phyloP scores from a whole-genome alignment of 2,888 invertebrate genomes.

The Tholera decimalis region DNA sequence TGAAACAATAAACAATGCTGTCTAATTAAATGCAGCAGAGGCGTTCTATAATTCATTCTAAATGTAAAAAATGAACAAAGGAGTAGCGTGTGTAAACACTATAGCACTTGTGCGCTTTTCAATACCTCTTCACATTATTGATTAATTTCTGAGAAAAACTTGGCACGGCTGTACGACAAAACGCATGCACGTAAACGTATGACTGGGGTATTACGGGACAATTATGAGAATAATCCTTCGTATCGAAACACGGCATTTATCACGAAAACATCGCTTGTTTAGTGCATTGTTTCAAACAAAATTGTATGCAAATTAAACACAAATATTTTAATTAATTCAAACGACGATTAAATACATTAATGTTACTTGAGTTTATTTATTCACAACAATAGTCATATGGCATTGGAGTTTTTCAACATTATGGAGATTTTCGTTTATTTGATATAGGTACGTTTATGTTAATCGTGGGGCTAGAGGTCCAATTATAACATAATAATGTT shows the following conservation, averaged over 20 bases:
- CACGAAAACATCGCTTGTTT: slow-evolving; percentile 56
- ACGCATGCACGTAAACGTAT: slow-evolving; percentile 55
- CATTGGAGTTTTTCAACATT: slow-evolving; percentile 60
- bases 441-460: slow-evolving; percentile 58
- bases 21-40: slow-evolving; percentile 66
- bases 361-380: slow-evolving; percentile 58
- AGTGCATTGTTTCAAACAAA: slow-evolving; percentile 58
- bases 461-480: slow-evolving; percentile 62
- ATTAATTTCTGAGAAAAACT: slow-evolving; percentile 83
- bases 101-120: slow-evolving; percentile 78
- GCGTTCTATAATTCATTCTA: slow-evolving; percentile 65
- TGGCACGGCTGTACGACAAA: slow-evolving; percentile 68
- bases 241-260: slow-evolving; percentile 60
- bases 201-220: slow-evolving; percentile 63
- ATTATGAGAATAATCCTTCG: slow-evolving; percentile 50
- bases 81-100: slow-evolving; percentile 77
- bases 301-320: slow-evolving; percentile 51
- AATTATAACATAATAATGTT: slow-evolving; percentile 69
- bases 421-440: slow-evolving; percentile 57
- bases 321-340: slow-evolving; percentile 63
- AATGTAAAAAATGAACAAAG: slow-evolving; percentile 67
- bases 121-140: slow-evolving; percentile 83
- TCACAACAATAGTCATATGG: slow-evolving; percentile 37
- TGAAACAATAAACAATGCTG: slow-evolving; percentile 64
- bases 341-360: slow-evolving; percentile 60